Evolutionary conservation across 2,888 invertebrate species (phyloP), one percentile per base, ranked within the genome.

Genomic region (Mimas tiliae): DNA sequence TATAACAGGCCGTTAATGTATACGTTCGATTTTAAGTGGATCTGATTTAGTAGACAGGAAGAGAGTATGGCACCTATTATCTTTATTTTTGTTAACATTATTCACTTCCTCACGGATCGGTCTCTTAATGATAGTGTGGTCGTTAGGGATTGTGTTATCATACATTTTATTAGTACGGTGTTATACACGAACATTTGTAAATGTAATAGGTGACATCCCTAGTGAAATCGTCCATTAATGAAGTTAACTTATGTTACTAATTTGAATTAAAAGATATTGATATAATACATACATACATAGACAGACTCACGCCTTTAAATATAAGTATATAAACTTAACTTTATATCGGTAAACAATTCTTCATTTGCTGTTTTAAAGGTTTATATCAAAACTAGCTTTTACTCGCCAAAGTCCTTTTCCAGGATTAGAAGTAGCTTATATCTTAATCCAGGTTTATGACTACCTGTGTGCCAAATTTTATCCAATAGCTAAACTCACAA

Each of bases 1-100:
- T 48, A 52, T 52, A 55, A 58, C 19, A 38, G 21, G 34, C n/a
- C 63, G 19, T 16, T 63, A 63, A 66, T 66, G 38, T 62, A 52
- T 19, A n/a, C 33, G 47, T 53, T 62, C 62, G 42, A 65, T 65
- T 63, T 27, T 47, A 53, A 48, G 66, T 42, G 58, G 19, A 58
- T 42, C 58, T 42, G 19, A 58, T 58, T 58, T 58, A 58, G 42
- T 21, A 58, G 58, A 58, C 58, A 58, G 58, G 58, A 58, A 42
- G 42, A 52, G 52, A 52, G 55, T 55, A 55, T 16, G 16, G 38
- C 58, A 19, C 21, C 42, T 38, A 42, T 58, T 58, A 42, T 42
- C 42, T 42, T 16, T 58, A 58, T 42, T 42, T 58, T 58, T 19
- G 38, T 42, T 42, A 11, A 42, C 38, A 42, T 38, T 42, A 42